Evolutionary conservation across 2,797 vertebrate species (phyloP).

Genomic region (Geotrypetes seraphini): DNA sequence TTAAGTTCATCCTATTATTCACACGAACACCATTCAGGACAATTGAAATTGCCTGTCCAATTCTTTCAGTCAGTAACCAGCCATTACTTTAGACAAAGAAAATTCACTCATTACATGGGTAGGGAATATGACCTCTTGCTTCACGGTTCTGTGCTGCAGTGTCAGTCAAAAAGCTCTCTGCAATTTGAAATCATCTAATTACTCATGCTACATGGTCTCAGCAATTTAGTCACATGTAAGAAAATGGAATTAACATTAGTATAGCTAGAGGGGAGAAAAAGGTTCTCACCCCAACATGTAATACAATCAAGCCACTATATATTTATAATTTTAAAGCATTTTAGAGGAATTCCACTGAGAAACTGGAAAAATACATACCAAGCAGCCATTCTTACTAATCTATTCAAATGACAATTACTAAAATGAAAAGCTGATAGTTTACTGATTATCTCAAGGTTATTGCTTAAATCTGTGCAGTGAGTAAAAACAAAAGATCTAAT

Average conservation of each 20-base stretch:
- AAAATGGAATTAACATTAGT: neutral
- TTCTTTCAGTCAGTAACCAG: too few relatives aligned
- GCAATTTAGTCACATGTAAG: neutral
- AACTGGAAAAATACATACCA: neutral
- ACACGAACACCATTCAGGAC: too few relatives aligned
- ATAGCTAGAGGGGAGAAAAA: too few relatives aligned
- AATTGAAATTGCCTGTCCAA: too few relatives aligned
- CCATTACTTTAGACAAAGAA: too few relatives aligned
- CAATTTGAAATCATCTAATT: neutral
- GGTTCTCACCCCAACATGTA: neutral
- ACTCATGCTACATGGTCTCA: neutral
- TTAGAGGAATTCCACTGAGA: conserved; percentile 1
- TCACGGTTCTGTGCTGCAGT: neutral
- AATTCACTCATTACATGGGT: too few relatives aligned
- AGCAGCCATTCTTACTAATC: conserved; percentile 1
- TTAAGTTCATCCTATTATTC: too few relatives aligned
- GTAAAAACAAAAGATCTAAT: too few relatives aligned
- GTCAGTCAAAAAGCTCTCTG: neutral
- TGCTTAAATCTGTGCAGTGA: conserved; percentile 4
- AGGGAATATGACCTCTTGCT: neutral
- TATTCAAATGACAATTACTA: conserved; percentile 4
- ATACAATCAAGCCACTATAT: neutral
- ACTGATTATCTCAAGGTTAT: conserved; percentile 11
- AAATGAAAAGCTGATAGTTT: conserved; percentile 4
- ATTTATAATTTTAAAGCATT: conserved; percentile 16